phyloP scores from a whole-genome alignment of 30 jellyfish, hydroid and myxozoan species.

The Mastigias papua region DNA sequence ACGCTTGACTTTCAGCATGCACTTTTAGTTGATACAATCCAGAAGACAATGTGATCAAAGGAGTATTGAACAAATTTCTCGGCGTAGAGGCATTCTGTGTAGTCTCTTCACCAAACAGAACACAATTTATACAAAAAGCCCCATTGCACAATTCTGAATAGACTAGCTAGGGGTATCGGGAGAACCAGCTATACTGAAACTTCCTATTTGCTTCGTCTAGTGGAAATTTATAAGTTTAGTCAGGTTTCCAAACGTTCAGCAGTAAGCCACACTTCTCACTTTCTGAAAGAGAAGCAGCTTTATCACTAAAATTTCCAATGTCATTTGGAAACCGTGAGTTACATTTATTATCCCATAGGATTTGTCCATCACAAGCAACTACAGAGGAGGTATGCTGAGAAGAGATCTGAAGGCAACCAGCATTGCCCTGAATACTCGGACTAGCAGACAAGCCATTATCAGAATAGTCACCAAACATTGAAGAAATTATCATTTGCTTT shows the following conservation, averaged over 20 bases:
- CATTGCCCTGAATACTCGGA: background rate
- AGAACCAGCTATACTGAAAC: conserved; percentile 9
- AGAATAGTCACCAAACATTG: too few species aligned
- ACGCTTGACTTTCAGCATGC: conserved; percentile 42
- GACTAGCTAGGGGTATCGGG: background rate
- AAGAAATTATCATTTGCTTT: too few species aligned
- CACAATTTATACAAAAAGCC: conserved; percentile 57
- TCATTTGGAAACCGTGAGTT: background rate
- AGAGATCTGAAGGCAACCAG: background rate
- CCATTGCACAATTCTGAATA: conserved; percentile 23
- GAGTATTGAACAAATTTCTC: conserved; percentile 20
- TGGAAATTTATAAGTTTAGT: background rate
- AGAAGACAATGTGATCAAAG: conserved; percentile 38
- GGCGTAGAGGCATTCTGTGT: conserved; percentile 21
- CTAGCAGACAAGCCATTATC: background rate
- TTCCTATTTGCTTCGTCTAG: background rate
- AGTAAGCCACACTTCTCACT: background rate
- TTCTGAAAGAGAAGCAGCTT: background rate
- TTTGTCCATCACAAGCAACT: background rate
- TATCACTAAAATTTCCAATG: background rate
- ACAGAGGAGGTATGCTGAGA: background rate
- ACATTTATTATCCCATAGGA: background rate
- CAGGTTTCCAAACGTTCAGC: background rate
- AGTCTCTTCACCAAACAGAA: conserved; percentile 40
- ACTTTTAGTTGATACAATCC: background rate